A percentile compares a stretch with the other conserved stretches of the same genome.
Evolutionary conservation across 2,797 vertebrate genomes (phyloP).

Genomic region (Sebastes baramenuke): DNA sequence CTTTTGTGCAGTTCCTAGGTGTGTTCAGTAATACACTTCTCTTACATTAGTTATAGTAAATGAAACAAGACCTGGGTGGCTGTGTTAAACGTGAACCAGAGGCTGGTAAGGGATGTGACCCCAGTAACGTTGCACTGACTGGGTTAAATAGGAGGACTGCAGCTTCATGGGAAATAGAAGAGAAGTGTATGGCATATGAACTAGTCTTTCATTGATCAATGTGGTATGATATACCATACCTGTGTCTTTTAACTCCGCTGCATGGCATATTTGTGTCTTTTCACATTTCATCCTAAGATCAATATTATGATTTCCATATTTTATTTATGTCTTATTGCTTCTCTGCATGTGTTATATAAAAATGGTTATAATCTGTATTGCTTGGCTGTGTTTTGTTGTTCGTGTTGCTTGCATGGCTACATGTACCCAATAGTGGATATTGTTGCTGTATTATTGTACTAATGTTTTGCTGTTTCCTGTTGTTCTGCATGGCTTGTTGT

Average conservation of each 20-base stretch:
- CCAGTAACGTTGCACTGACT: neutral
- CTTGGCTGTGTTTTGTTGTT: neutral
- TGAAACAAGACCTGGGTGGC: neutral
- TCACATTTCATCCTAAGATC: neutral
- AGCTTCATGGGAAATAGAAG: neutral
- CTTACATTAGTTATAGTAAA: neutral
- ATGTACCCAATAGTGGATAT: neutral
- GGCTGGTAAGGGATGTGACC: neutral
- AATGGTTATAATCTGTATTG: neutral
- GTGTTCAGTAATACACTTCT: too few species aligned
- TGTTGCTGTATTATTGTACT: neutral
- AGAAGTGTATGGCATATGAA: neutral
- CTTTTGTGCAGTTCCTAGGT: neutral
- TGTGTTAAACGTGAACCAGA: neutral
- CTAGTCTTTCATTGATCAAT: neutral
- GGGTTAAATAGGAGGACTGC: neutral
- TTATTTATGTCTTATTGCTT: neutral
- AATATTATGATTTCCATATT: neutral
- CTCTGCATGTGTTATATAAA: neutral
- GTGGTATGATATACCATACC: neutral
- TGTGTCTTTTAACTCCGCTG: neutral
- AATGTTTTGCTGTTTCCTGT: neutral
- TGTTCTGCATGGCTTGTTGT: neutral
- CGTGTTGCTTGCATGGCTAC: neutral
- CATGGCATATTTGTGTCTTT: neutral